phyloP scores from a whole-genome alignment of 2,888 invertebrate genomes.

The Nipponacmea schrenckii region DNA sequence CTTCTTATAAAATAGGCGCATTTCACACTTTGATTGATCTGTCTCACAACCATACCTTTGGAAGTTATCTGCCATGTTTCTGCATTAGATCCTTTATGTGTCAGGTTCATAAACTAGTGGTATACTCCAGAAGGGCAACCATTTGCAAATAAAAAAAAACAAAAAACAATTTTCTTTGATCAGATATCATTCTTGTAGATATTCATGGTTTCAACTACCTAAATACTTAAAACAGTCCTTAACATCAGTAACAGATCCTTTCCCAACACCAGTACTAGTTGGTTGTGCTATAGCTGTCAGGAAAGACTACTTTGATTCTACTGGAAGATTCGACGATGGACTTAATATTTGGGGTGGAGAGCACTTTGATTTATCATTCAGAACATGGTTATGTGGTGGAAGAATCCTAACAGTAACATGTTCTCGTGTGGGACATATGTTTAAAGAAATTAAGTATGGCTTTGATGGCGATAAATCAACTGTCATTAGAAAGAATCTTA shows the following conservation, averaged over 20 bases:
- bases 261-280: constrained; percentile 65
- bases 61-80: no score
- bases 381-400: constrained; percentile 67
- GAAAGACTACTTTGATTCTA: constrained; percentile 87
- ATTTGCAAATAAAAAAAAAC: no score
- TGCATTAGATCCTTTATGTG: no score
- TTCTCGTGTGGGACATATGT: constrained; percentile 40
- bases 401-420: constrained; percentile 37
- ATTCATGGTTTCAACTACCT: constrained; percentile 23
- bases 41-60: no score
- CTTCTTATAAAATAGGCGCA: no score
- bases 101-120: no score
- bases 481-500: constrained; percentile 20
- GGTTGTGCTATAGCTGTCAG: constrained; percentile 97
- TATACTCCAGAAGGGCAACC: no score
- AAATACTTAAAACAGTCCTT: constrained; percentile 13
- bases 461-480: constrained; percentile 8
- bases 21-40: no score
- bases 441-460: constrained; percentile 29
- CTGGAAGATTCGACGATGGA: constrained; percentile 96
- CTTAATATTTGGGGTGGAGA: constrained; percentile 99
- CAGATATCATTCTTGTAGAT: constrained; percentile 14
- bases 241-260: constrained; percentile 19
- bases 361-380: constrained; percentile 95
- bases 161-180: no score